Evolutionary conservation across 1,140 invertebrate genomes (phyloP).

Genomic region (Medauroidea extradentata): DNA sequence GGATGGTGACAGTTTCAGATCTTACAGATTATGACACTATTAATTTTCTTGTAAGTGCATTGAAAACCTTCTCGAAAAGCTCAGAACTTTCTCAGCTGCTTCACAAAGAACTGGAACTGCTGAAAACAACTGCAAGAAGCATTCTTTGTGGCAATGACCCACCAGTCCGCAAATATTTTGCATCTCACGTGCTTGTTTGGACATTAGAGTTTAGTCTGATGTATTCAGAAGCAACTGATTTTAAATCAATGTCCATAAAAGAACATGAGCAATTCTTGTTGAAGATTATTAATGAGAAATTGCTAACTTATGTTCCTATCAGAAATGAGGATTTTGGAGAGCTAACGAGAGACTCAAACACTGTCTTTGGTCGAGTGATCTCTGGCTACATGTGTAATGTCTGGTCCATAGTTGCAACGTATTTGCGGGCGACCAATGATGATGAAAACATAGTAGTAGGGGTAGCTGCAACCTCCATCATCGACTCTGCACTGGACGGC

Average conservation of each 20-base stretch:
- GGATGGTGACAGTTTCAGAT: background rate
- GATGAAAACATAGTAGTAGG: background rate
- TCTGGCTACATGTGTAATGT: conserved; percentile 12
- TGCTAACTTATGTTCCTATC: background rate
- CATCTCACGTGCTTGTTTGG: too few species aligned
- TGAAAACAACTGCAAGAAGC: background rate
- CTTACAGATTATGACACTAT: background rate
- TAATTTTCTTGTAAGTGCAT: background rate
- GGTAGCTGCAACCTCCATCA: conserved; percentile 3
- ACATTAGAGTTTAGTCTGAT: too few species aligned
- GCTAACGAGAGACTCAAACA: conserved; percentile 18
- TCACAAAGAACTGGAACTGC: background rate
- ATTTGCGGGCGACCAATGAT: background rate
- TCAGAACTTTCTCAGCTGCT: background rate
- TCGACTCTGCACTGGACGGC: conserved; percentile 17
- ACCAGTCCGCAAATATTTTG: conserved; percentile 6
- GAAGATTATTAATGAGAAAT: background rate
- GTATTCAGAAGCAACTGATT: too few species aligned
- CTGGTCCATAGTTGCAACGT: conserved; percentile 12
- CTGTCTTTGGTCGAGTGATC: conserved; percentile 14
- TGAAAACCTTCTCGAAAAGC: background rate
- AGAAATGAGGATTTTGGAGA: background rate
- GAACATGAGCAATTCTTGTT: background rate
- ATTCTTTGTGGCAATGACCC: background rate
- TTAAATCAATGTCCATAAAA: background rate